Base-by-base conservation (phyloP, 2,113 vertebrate species). In the Numenius arquata region DNA sequence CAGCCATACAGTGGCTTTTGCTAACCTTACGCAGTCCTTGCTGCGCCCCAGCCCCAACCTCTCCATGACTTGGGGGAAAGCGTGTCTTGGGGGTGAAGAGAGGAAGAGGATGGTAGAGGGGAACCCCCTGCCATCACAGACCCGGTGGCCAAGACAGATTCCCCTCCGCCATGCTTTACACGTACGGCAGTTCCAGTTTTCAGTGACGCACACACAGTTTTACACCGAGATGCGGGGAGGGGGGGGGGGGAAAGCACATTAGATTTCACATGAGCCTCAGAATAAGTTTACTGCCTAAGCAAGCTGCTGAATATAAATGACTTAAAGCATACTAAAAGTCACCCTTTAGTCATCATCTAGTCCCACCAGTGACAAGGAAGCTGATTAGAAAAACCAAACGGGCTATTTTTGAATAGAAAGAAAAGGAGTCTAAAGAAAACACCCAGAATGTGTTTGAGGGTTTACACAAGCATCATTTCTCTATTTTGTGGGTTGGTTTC, bases 281-380 rank as follows among this genome's bases (percentile, higher is more conserved):
- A 92, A 59, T 40, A 74, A 93, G 77, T 83, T 91, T 58, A 70
- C 15, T 62, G 70, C 74, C 87, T 91, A 59, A 89, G 89, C 75
- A 73, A 92, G 87, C 63, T 78, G 89, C 87, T 79, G 91, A 96
- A 94, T 94, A 79, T 26, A 95, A 96, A 97, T 40, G 6, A 82
- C 94, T 96, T 91, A 93, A 65, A 94, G 84, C 61, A 48, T 3
- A 45, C 79, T 87, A 72, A 91, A 93, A 91, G 83, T 66, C 77
- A 82, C 71, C 91, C 94, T 79, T 94, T 45, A 91, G 84, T 82
- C 79, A 89, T 89, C 93, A 85, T 68, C 76, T 65, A 52, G 85
- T 87, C 89, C 95, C 77, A 20, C 11, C 91, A 96, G 70, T 53
- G 91, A 96, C 93, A 91, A 88, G 87, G 96, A 79, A 94, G 94